A percentile compares a stretch with the other conserved stretches of the same genome.
These are phyloP conservation scores for Nesogale talazaci DNA, from an alignment of 2,113 vertebrate species.

Conservation along the genomic window DNA sequence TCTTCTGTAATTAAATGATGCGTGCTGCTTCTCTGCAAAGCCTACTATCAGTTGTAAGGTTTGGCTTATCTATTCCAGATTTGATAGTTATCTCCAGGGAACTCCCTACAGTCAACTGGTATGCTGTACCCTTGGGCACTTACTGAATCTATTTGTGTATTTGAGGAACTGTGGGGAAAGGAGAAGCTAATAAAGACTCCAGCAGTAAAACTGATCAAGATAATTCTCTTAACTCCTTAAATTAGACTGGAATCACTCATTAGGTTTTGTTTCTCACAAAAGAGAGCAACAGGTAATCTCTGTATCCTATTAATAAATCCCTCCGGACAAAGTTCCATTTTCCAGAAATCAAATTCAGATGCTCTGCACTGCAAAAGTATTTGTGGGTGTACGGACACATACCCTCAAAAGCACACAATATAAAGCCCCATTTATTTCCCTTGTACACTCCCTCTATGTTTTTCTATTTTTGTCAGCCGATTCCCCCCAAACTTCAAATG, in stretches of 20 bases:
- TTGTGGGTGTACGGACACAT: not conserved
- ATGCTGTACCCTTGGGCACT: too few relatives aligned
- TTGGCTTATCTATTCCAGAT: conserved; percentile 22
- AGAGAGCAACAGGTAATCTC: conserved; percentile 4
- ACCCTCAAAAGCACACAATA: not conserved
- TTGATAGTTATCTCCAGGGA: not conserved
- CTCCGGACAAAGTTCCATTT: not conserved
- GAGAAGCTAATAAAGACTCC: conserved; percentile 15
- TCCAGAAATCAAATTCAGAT: conserved; percentile 31
- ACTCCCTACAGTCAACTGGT: not conserved
- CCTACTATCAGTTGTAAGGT: not conserved
- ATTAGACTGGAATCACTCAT: not conserved
- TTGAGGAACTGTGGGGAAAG: not conserved
- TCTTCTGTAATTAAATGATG: conserved; percentile 70
- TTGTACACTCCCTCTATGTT: not conserved
- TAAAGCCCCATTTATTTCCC: not conserved
- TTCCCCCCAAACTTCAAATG: not conserved
- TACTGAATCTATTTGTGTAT: not conserved
- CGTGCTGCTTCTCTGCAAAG: conserved; percentile 45
- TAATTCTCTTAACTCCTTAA: not conserved
- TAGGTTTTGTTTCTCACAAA: conserved; percentile 26
- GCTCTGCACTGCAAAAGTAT: not conserved
- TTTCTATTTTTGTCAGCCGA: not conserved
- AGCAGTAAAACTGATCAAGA: not conserved
- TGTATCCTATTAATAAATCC: not conserved